Conservation (phyloP, 2,797 vertebrate species). For the Microctenopoma stevenorrisi region DNA sequence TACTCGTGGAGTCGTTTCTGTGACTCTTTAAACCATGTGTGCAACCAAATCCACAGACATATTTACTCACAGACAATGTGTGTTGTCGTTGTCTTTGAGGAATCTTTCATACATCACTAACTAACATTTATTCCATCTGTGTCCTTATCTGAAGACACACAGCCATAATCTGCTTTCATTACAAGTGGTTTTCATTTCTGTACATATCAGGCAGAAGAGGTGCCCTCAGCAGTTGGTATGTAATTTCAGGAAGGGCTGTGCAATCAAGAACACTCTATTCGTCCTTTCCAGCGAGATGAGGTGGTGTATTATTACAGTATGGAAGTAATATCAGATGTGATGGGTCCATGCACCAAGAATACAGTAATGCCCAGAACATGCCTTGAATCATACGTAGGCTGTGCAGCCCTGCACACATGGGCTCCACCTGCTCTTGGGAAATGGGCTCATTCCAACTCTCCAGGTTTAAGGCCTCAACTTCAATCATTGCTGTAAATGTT, state of each 20-base stretch:
- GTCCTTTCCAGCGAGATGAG: conserved; percentile 62
- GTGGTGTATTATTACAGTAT: conserved; percentile 81
- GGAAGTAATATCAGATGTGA: conserved; percentile 80
- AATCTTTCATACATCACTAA: conserved; percentile 17
- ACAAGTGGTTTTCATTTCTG: conserved; percentile 61
- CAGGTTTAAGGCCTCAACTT: conserved; percentile 47
- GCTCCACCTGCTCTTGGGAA: conserved; percentile 50
- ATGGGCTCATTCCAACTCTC: conserved; percentile 39
- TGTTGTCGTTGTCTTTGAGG: conserved; percentile 28
- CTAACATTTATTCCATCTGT: background rate
- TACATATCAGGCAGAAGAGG: conserved; percentile 62
- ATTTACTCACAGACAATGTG: conserved; percentile 11
- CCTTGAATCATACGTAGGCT: conserved; percentile 60
- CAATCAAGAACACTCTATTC: conserved; percentile 67
- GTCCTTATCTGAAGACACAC: conserved; percentile 5
- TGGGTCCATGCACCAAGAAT: conserved; percentile 73
- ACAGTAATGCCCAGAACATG: conserved; percentile 67
- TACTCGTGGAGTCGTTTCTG: conserved; percentile 38
- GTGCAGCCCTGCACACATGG: conserved; percentile 31
- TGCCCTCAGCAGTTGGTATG: conserved; percentile 73
- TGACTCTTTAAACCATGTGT: conserved; percentile 30
- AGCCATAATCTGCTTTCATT: conserved; percentile 24
- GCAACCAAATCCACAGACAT: conserved; percentile 20
- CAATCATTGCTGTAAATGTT: conserved; percentile 74
- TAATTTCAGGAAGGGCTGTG: conserved; percentile 76